These are phyloP conservation scores for Rynchops niger DNA, from an alignment of 2,113 vertebrate genomes.

Conservation along the genomic window DNA sequence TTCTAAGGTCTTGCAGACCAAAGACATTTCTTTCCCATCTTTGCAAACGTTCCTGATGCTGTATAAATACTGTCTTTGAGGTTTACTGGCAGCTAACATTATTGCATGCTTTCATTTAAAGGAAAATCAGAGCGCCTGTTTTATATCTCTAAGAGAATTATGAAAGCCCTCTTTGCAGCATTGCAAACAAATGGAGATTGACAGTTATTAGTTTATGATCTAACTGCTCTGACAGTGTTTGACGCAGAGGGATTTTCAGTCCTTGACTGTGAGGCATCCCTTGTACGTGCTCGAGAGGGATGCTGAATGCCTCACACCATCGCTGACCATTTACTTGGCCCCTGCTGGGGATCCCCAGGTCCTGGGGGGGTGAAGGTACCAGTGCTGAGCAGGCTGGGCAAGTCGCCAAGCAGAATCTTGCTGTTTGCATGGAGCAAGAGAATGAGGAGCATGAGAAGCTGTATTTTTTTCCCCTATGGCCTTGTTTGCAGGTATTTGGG, in stretches of 20 bases:
- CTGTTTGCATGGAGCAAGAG: too few relatives aligned
- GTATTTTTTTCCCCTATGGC: fast-evolving
- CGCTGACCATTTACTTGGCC: not conserved
- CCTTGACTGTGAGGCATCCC: not conserved
- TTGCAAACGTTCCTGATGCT: not conserved
- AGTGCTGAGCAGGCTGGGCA: not conserved
- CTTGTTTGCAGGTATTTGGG: not conserved
- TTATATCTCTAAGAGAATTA: not conserved
- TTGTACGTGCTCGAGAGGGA: fast-evolving
- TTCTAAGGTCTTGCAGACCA: not conserved
- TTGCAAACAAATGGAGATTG: constrained; percentile 34
- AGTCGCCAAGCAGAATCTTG: not conserved
- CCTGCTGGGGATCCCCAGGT: not conserved
- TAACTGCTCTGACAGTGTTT: constrained; percentile 27
- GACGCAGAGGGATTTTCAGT: not conserved
- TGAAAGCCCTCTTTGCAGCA: not conserved
- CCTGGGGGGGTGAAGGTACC: not conserved
- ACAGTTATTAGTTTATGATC: constrained; percentile 22
- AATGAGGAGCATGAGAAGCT: not conserved
- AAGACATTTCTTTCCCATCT: not conserved
- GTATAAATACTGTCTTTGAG: not conserved
- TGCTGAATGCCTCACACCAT: not conserved
- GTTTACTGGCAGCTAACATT: not conserved
- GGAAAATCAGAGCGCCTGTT: not conserved
- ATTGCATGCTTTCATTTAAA: not conserved